These are phyloP conservation scores for Vireo griseus DNA, from an alignment of 2,797 vertebrate species.

Conservation along the genomic window DNA sequence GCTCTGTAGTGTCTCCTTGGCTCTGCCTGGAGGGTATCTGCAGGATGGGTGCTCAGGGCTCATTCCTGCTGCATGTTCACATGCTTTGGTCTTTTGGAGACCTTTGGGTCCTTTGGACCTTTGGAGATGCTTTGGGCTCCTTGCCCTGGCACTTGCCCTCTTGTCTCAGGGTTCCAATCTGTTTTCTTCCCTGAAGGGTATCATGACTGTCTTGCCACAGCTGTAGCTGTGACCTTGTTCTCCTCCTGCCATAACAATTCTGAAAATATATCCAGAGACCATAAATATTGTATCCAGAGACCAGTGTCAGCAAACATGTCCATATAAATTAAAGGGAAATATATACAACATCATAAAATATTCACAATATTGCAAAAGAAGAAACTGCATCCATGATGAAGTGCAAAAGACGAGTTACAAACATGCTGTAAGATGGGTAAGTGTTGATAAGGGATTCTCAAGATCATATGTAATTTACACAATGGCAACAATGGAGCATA, in stretches of 20 bases:
- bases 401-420: neutral
- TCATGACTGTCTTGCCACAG: neutral
- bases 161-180: neutral
- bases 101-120: too few species aligned
- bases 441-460: neutral
- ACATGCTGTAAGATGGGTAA: neutral
- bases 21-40: too few species aligned
- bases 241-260: neutral
- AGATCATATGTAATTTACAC: neutral
- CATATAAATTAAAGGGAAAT: neutral
- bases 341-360: neutral
- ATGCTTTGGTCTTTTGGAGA: rapidly evolving
- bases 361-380: neutral
- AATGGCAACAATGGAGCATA: neutral
- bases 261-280: neutral
- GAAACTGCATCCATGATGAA: neutral
- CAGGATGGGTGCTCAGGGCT: neutral
- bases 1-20: neutral
- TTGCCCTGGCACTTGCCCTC: neutral
- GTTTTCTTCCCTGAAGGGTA: neutral
- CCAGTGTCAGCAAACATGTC: neutral
- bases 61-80: neutral
- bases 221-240: neutral
- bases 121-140: neutral
- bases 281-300: neutral